Percentiles rank a stretch among this genome's conserved stretches.
Conservation (phyloP, 2,888 invertebrate genomes). For the Melikaiella ostensackeni region DNA sequence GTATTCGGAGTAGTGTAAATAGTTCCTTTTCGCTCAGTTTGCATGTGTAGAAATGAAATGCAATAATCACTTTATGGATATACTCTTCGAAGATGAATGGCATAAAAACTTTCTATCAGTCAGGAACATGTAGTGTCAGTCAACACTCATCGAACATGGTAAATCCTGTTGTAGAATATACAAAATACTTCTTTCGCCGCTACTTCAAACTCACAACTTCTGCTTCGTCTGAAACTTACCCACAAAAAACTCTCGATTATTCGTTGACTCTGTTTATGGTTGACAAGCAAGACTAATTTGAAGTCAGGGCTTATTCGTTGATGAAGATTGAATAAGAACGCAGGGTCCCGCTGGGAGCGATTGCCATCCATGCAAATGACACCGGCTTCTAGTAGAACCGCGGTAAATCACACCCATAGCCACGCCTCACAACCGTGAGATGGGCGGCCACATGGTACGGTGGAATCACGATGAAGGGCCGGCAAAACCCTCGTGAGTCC, state of each 20-base stretch:
- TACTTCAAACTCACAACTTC: neutral
- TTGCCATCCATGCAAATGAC: too few relatives aligned
- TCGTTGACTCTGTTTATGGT: neutral
- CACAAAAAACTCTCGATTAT: slow-evolving; percentile 3
- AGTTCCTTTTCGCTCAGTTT: too few relatives aligned
- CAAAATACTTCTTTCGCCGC: neutral
- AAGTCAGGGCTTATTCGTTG: slow-evolving; percentile 53
- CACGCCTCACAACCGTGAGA: too few relatives aligned
- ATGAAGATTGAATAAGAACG: slow-evolving; percentile 32
- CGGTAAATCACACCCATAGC: too few relatives aligned
- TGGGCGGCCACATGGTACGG: too few relatives aligned
- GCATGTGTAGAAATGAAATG: neutral
- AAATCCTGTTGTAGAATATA: neutral
- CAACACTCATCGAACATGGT: too few relatives aligned
- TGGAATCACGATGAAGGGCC: too few relatives aligned
- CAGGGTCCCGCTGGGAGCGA: too few relatives aligned
- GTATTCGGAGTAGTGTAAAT: neutral
- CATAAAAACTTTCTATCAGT: neutral
- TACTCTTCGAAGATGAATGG: neutral
- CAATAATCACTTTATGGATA: neutral
- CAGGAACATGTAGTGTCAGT: too few relatives aligned
- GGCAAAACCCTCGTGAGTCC: too few relatives aligned
- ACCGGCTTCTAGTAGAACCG: too few relatives aligned
- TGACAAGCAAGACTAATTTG: slow-evolving; percentile 51
- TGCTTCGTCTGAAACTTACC: neutral